These are phyloP conservation scores for Hemibagrus guttatus DNA, from an alignment of 2,797 vertebrate species.

Conservation along the genomic window DNA sequence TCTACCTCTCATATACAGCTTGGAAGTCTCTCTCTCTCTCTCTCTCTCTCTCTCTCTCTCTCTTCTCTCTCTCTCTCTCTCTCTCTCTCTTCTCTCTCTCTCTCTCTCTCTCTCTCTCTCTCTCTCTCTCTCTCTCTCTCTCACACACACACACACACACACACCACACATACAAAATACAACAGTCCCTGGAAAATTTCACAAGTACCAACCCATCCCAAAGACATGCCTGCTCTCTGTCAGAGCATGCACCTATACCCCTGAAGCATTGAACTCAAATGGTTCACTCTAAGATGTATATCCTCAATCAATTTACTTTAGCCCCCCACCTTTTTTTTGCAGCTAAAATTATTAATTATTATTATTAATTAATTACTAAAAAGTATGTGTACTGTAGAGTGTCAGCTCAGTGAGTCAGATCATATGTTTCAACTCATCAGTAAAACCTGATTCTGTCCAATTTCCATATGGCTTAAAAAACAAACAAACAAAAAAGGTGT, in stretches of 20 bases:
- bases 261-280: neutral
- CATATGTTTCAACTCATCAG: neutral
- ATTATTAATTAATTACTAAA: too few relatives aligned
- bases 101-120: too few relatives aligned
- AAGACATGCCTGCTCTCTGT: neutral
- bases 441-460: neutral
- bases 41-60: too few relatives aligned
- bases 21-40: too few relatives aligned
- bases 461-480: neutral
- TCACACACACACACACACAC: neutral
- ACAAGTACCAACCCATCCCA: neutral
- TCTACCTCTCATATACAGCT: too few relatives aligned
- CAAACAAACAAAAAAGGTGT: neutral
- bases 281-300: neutral
- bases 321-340: too few relatives aligned
- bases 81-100: too few relatives aligned
- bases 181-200: neutral
- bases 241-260: neutral
- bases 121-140: too few relatives aligned
- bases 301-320: neutral
- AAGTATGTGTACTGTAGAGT: too few relatives aligned
- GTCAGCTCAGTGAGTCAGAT: neutral
- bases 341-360: too few relatives aligned
- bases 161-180: neutral
- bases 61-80: too few relatives aligned